Base-by-base conservation (phyloP, 2,797 vertebrate genomes). In the Coilia nasus region DNA sequence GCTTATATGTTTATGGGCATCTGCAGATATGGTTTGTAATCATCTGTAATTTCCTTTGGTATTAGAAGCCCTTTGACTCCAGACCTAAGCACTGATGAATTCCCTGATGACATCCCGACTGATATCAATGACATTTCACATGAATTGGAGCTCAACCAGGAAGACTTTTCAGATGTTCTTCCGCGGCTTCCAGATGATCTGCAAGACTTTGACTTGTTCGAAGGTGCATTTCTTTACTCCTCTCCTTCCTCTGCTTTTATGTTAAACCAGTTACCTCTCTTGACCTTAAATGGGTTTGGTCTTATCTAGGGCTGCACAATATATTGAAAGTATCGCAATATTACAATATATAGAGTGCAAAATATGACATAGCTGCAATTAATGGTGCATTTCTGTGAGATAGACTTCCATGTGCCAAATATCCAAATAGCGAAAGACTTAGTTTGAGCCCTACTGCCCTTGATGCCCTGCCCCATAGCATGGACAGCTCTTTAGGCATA, bases 51-150 rank as follows among this genome's bases (percentile, higher is more conserved):
- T 54, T 54, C 2, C 2, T 67, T 67, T 31, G 2, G 14, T 14
- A 31, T 71, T 31, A 98, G 97, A 94, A 99, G 97, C 91, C 97
- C 98, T 7, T 98, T 98, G 83, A 99, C 97, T 14, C 98, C 98
- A 31, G 98, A 99, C 91, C 94, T 99, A 93, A 99, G 98, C 94
- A 95, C 97, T 0, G 98, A 99, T 19, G 98, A 99, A 95, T 95
- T 99, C 93, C 98, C 98, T 9, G 98, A 99, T 85, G 98, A 99
- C 92, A 99, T 99, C 95, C 97, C 98, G 94, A 98, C 97, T 83
- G 98, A 99, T 93, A 99, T 99, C 92, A 96, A 97, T 90, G 98
- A 99, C 97, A 99, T 99, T 98, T 98, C 98, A 93, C 97, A 99
- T 50, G 98, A 99, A 94, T 95, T 99, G 85, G 98, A 99, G 93